Conservation (phyloP, 2,797 vertebrate genomes). For the Sebastes matsubarae region DNA sequence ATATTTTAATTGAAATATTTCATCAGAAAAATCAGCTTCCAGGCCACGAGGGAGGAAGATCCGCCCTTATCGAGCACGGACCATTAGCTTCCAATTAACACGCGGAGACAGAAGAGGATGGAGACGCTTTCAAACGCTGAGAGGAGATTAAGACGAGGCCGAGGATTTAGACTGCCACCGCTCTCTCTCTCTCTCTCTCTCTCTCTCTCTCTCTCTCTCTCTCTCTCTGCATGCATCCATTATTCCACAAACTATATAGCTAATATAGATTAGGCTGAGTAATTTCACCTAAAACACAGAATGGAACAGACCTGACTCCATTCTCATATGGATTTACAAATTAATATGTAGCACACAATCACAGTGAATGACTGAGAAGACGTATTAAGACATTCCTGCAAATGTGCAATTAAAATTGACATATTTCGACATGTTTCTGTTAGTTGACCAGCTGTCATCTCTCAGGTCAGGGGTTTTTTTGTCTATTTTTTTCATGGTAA, state of each 20-base stretch:
- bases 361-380: background rate
- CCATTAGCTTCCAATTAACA: slow-evolving; percentile 67
- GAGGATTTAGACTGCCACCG: slow-evolving; percentile 25
- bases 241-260: slow-evolving; percentile 25
- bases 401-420: background rate
- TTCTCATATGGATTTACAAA: slow-evolving; percentile 5
- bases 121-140: background rate
- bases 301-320: background rate
- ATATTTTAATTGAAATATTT: slow-evolving; percentile 70
- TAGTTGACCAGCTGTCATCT: background rate
- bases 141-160: slow-evolving; percentile 37
- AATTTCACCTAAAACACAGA: slow-evolving; percentile 27
- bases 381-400: background rate
- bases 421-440: background rate
- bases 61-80: slow-evolving; percentile 43
- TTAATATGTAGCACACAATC: slow-evolving; percentile 7
- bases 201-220: no score
- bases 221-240: background rate
- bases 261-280: slow-evolving; percentile 36
- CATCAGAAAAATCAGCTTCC: slow-evolving; percentile 52
- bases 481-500: no score
- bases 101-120: slow-evolving; percentile 2
- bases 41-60: slow-evolving; percentile 41
- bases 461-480: no score
- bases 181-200: no score